Percentiles rank a stretch among this genome's conserved stretches.
Conservation (phyloP, 2,113 vertebrate genomes). For the Heterotis niloticus region DNA sequence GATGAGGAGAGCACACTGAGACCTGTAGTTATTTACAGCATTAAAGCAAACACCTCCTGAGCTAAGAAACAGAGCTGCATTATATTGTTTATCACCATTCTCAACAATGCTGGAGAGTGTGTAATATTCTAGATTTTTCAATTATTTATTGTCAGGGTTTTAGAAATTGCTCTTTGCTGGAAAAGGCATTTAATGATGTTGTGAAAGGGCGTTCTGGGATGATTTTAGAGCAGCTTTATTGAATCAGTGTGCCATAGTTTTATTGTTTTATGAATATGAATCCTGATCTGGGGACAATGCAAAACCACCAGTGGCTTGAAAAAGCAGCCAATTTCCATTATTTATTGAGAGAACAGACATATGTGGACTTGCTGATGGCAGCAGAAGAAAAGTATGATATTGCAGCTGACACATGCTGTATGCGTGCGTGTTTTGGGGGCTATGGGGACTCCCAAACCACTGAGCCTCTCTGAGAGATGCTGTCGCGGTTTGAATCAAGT, state of each 20-base stretch:
- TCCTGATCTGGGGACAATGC: neutral
- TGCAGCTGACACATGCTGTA: neutral
- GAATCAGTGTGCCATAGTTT: neutral
- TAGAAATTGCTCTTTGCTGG: neutral
- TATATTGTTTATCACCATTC: too few relatives aligned
- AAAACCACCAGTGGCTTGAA: neutral
- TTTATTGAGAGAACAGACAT: neutral
- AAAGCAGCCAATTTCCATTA: neutral
- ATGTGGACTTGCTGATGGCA: too few relatives aligned
- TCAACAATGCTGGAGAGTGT: neutral
- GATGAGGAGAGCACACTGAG: too few relatives aligned
- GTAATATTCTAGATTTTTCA: neutral
- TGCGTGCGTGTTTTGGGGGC: too few relatives aligned
- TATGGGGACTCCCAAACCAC: too few relatives aligned
- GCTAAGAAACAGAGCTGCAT: too few relatives aligned
- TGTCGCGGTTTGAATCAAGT: too few relatives aligned
- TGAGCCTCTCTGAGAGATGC: too few relatives aligned
- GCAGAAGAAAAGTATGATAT: neutral
- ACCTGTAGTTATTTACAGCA: too few relatives aligned
- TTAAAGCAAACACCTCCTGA: too few relatives aligned
- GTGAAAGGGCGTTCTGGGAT: neutral
- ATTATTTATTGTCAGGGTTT: neutral
- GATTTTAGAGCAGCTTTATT: neutral
- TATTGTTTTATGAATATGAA: neutral
- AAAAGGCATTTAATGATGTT: neutral